phyloP scores from a whole-genome alignment of 2,113 vertebrate genomes.

The Bubo bubo region DNA sequence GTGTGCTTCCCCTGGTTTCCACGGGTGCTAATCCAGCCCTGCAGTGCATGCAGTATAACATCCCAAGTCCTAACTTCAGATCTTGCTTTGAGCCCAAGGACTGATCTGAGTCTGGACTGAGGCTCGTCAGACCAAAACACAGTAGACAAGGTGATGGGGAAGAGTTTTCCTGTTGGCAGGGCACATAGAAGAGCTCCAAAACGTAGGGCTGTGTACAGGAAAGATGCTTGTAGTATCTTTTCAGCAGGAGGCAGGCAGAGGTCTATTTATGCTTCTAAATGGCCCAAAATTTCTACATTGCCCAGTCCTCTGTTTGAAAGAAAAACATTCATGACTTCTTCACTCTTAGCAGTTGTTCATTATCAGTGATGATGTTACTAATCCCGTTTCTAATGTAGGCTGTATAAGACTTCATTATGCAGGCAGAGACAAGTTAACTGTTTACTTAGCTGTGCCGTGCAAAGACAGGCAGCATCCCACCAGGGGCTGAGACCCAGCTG shows the following conservation, averaged over 20 bases:
- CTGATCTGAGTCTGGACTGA: background rate
- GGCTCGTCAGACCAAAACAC: fast-evolving
- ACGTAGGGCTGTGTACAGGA: background rate
- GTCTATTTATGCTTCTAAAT: background rate
- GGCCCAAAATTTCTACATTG: background rate
- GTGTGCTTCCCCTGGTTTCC: background rate
- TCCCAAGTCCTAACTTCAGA: background rate
- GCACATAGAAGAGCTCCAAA: background rate
- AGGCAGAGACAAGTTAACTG: background rate
- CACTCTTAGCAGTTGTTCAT: background rate
- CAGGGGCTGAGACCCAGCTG: background rate
- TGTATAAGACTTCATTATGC: background rate
- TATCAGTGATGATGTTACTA: background rate
- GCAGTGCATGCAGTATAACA: fast-evolving
- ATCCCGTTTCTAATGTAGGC: background rate
- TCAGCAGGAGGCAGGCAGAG: background rate
- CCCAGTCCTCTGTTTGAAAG: background rate
- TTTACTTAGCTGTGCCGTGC: too few relatives aligned
- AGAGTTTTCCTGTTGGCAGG: background rate
- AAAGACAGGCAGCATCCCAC: background rate
- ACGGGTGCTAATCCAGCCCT: background rate
- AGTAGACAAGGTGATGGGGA: background rate
- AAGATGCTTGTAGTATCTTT: background rate
- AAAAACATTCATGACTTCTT: background rate
- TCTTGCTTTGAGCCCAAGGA: background rate